Evolutionary conservation across 1,140 invertebrate species (phyloP).

Genomic region (Doryteuthis pealeii): DNA sequence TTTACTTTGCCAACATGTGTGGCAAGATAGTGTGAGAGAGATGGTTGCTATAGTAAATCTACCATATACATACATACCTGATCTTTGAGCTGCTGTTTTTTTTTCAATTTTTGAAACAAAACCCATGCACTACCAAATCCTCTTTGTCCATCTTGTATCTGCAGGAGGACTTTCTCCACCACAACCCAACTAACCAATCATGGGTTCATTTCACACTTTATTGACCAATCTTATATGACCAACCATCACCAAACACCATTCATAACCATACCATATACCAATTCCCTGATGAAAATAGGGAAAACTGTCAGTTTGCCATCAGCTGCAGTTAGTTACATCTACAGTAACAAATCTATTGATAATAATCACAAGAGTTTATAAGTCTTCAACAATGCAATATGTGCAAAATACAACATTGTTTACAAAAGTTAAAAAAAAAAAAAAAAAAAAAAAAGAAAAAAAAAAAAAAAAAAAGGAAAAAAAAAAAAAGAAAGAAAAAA

Average conservation of each 20-base stretch:
- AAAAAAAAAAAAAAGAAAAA: too few relatives aligned
- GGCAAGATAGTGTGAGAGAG: too few relatives aligned
- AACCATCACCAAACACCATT: conserved; percentile 7
- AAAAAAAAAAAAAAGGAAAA: too few relatives aligned
- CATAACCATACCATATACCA: conserved; percentile 6
- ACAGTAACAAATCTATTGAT: too few relatives aligned
- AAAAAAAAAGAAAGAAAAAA: too few relatives aligned
- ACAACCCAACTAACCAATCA: conserved; percentile 7
- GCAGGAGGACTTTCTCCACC: background rate
- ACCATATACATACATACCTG: conserved; percentile 4
- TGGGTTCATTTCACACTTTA: background rate
- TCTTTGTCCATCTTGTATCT: background rate
- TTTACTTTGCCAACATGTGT: too few relatives aligned
- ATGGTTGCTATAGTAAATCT: too few relatives aligned
- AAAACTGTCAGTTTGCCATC: background rate
- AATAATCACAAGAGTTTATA: too few relatives aligned
- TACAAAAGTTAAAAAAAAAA: too few relatives aligned
- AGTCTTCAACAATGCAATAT: too few relatives aligned
- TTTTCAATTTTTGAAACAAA: background rate
- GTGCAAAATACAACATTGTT: too few relatives aligned
- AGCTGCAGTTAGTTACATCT: too few relatives aligned
- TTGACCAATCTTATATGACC: conserved; percentile 2
- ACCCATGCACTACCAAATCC: background rate
- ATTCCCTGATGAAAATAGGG: conserved; percentile 11
- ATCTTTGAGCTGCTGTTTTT: background rate